phyloP scores from a whole-genome alignment of 2,113 vertebrate species.

The Pionites leucogaster region DNA sequence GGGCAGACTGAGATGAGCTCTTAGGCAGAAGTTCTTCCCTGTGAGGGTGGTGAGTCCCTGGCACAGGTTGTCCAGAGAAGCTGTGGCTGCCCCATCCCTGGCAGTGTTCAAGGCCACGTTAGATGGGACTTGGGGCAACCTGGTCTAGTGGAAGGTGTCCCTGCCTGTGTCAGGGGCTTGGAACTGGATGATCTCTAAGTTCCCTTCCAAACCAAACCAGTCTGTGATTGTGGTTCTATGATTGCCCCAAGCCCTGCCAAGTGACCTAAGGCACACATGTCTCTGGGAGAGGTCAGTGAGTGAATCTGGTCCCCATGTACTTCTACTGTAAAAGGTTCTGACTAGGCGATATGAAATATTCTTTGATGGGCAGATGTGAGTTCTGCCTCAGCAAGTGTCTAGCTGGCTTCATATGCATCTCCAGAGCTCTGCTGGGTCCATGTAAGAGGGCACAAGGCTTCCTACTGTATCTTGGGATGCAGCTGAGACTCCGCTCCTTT shows the following conservation, averaged over 20 bases:
- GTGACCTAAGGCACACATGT: accelerated
- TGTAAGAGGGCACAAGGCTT: not conserved
- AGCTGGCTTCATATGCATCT: not conserved
- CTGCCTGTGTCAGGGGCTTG: not conserved
- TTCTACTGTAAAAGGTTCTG: not conserved
- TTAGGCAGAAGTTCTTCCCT: not conserved
- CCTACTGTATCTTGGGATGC: accelerated
- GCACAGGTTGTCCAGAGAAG: not conserved
- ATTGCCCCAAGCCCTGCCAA: not conserved
- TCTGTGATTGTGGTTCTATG: not conserved
- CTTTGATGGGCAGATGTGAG: not conserved
- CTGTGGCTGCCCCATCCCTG: not conserved
- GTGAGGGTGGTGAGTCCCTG: not conserved
- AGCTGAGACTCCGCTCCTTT: not conserved
- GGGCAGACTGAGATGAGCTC: not conserved
- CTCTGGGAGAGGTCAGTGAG: not conserved
- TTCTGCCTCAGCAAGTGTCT: not conserved
- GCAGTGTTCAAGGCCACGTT: not conserved
- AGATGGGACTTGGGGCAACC: accelerated
- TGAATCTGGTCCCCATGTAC: not conserved
- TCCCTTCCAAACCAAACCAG: not conserved
- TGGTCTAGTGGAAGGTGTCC: not conserved
- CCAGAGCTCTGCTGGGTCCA: not conserved
- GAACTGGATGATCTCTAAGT: not conserved
- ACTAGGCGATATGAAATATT: accelerated